Percentiles rank a stretch among this genome's conserved stretches.
phyloP scores from a whole-genome alignment of 2,888 invertebrate species.

The Auanema sp. region DNA sequence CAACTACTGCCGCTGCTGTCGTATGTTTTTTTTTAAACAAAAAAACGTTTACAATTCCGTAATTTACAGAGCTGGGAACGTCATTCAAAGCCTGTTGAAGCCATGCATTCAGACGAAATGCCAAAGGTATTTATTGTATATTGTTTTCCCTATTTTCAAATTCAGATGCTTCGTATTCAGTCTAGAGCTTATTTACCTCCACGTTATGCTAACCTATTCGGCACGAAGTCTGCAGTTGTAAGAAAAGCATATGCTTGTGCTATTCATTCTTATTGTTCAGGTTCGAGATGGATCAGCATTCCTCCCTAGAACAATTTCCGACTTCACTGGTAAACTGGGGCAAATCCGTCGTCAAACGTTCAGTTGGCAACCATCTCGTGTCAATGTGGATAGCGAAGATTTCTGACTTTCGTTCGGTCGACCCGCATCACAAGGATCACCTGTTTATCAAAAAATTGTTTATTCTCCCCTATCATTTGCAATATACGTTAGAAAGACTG shows the following conservation, averaged over 20 bases:
- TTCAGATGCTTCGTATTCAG: constrained; percentile 8
- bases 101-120: too few relatives aligned
- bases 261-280: constrained; percentile 5
- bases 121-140: too few relatives aligned
- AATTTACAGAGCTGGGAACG: too few relatives aligned
- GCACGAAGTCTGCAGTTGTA: constrained; percentile 8
- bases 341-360: constrained; percentile 17
- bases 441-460: too few relatives aligned
- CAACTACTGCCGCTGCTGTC: too few relatives aligned
- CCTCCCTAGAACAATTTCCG: constrained; percentile 13
- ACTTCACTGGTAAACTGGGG: constrained; percentile 18
- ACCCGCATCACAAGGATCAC: neutral
- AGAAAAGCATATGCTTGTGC: neutral
- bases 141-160: neutral
- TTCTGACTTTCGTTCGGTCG: neutral
- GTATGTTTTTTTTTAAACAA: too few relatives aligned
- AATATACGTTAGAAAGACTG: too few relatives aligned
- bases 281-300: constrained; percentile 14
- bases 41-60: too few relatives aligned
- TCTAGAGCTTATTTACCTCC: constrained; percentile 17
- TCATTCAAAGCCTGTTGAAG: too few relatives aligned
- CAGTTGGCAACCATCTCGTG: constrained; percentile 15
- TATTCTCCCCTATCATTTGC: too few relatives aligned
- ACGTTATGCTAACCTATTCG: constrained; percentile 16
- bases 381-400: neutral